Conservation (phyloP, 1,140 invertebrate species). For the Aphidius ervi region DNA sequence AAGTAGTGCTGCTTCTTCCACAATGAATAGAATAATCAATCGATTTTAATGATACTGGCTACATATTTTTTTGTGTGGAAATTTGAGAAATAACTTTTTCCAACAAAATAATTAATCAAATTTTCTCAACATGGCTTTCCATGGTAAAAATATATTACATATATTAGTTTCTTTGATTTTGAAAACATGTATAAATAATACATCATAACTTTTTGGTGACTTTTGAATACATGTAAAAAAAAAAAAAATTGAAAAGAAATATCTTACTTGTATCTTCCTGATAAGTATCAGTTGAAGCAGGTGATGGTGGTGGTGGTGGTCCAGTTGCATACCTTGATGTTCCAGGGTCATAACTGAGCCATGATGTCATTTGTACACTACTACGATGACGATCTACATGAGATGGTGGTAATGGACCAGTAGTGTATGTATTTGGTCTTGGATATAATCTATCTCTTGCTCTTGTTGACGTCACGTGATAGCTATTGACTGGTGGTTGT, state of each 20-base stretch:
- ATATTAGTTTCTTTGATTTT: too few species aligned
- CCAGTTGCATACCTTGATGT: slow-evolving; percentile 44
- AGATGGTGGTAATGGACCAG: slow-evolving; percentile 47
- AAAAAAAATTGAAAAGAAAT: background rate
- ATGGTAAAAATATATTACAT: too few species aligned
- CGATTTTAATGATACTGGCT: too few species aligned
- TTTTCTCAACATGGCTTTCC: too few species aligned
- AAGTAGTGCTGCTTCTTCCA: too few species aligned
- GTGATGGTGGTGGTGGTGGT: slow-evolving; percentile 44
- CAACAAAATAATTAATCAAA: too few species aligned
- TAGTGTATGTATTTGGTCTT: slow-evolving; percentile 42
- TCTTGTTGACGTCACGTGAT: slow-evolving; percentile 50
- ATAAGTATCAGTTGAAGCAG: slow-evolving; percentile 42
- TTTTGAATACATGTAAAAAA: too few species aligned
- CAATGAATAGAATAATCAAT: too few species aligned
- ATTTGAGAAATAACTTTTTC: too few species aligned
- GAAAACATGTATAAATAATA: too few species aligned
- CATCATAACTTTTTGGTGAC: too few species aligned
- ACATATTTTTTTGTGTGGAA: too few species aligned
- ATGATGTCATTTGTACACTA: slow-evolving; percentile 40
- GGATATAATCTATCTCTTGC: slow-evolving; percentile 50
- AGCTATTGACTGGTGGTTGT: slow-evolving; percentile 38
- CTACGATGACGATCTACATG: slow-evolving; percentile 47
- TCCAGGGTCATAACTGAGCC: slow-evolving; percentile 43
- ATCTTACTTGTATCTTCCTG: slow-evolving; percentile 42